phyloP scores from a whole-genome alignment of 2,797 vertebrate species.

The Distichodus sexfasciatus region DNA sequence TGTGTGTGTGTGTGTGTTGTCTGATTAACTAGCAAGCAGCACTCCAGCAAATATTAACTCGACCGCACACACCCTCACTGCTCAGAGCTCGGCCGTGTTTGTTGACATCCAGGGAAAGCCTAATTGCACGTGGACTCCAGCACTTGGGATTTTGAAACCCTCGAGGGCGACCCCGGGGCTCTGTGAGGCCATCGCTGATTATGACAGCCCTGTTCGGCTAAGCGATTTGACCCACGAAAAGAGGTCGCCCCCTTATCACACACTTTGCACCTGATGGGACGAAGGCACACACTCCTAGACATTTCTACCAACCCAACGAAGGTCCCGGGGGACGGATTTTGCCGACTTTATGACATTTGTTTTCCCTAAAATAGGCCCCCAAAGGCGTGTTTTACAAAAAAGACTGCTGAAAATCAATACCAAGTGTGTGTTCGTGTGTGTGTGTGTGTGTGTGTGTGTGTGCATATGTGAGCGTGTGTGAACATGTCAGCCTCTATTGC shows the following conservation, averaged over 20 bases:
- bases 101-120: constrained; percentile 37
- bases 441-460: background rate
- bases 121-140: constrained; percentile 30
- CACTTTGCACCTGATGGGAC: constrained; percentile 24
- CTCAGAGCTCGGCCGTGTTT: background rate
- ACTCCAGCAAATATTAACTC: constrained; percentile 35
- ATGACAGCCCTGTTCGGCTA: constrained; percentile 18
- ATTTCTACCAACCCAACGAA: background rate
- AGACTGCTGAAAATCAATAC: no score
- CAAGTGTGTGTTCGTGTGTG: no score
- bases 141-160: constrained; percentile 31
- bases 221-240: constrained; percentile 21
- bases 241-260: constrained; percentile 22
- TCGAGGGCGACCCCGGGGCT: background rate
- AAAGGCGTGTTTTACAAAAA: no score
- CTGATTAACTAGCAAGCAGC: background rate
- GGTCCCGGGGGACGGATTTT: no score
- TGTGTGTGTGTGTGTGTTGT: background rate
- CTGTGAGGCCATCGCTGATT: constrained; percentile 28
- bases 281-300: no score
- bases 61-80: background rate
- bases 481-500: constrained; percentile 12
- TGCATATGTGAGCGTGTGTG: no score
- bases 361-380: no score
- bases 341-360: no score